Evolutionary conservation across 2,888 invertebrate species (phyloP), one percentile per base, ranked within the genome.

Genomic region (Cotesia congregata): DNA sequence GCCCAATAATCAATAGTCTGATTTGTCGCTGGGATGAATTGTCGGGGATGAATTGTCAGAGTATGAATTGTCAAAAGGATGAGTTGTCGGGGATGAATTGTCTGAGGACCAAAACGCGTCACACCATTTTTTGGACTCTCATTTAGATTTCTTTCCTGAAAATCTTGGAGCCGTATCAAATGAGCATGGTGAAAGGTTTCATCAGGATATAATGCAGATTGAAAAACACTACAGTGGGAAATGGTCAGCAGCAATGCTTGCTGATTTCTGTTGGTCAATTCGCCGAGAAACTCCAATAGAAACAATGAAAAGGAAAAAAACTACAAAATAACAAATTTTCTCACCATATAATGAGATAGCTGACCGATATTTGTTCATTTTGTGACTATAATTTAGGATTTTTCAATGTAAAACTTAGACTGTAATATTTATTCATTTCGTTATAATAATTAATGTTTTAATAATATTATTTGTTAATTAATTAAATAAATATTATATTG

Each of bases 181-280:
- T 77, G 83, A 85, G 69, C 82, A 84, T 80, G 83, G 83, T 59
- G 83, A 86, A 80, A 79, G 82, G 74, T 85, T 85, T 72, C 83
- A 85, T 77, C 82, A 83, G 77, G 82, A 85, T 72, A 78, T 85
- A 30, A 77, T 78, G 79, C 65, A 78, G 50, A 80, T 85, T 65
- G 84, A 83, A 80, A 77, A 75, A 67, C 80, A 82, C 59, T 84
- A 84, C 73, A 79, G 81, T 70, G 82, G 81, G 1, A 72, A 71
- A 67, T 67, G 67, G 73, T 65, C 41, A 50, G 17, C 59, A 59
- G 64, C 40, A 17, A 78, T 78, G 78, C 68, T 78, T 12, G 75
- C 75, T 68, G 70, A 78, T 70, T 78, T 64, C 69, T 78, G 78
- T 61, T 78, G 76, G 78, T 62, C 74, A 30, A 38, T 70, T 9